Evolutionary conservation across 2,113 vertebrate species (phyloP).

Genomic region (Camarhynchus parvulus): DNA sequence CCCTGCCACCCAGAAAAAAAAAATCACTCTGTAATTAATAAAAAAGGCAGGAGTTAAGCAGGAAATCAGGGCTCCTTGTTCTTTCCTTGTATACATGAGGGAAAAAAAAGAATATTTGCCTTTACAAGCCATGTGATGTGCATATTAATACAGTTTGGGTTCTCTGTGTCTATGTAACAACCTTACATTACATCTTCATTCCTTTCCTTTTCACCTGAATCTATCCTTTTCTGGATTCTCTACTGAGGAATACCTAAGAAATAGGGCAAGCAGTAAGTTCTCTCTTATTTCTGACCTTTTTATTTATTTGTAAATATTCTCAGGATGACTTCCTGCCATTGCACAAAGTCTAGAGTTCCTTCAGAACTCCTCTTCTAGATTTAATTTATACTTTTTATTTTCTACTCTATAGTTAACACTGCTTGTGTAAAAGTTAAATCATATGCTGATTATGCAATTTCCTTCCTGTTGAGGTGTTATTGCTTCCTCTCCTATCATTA

Average conservation of each 20-base stretch:
- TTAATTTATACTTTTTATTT: neutral
- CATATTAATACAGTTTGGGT: neutral
- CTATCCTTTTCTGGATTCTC: neutral
- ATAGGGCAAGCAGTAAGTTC: neutral
- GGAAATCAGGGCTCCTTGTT: neutral
- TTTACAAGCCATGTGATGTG: neutral
- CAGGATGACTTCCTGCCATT: neutral
- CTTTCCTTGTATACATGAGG: neutral
- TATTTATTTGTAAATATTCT: neutral
- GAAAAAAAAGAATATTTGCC: neutral
- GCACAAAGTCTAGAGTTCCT: neutral
- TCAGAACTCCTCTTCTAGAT: neutral
- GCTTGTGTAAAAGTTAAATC: neutral
- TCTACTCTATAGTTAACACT: neutral
- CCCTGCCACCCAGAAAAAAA: neutral
- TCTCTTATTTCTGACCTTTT: neutral
- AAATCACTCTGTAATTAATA: neutral
- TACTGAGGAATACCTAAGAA: neutral
- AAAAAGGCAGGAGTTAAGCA: neutral
- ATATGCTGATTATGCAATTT: neutral
- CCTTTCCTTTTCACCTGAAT: neutral
- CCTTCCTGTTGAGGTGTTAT: neutral
- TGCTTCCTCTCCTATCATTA: neutral
- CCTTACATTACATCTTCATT: neutral
- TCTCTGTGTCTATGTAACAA: neutral